Evolutionary conservation across 2,113 vertebrate genomes (phyloP), one percentile per base, ranked within the genome.

Genomic region (Propithecus coquereli): DNA sequence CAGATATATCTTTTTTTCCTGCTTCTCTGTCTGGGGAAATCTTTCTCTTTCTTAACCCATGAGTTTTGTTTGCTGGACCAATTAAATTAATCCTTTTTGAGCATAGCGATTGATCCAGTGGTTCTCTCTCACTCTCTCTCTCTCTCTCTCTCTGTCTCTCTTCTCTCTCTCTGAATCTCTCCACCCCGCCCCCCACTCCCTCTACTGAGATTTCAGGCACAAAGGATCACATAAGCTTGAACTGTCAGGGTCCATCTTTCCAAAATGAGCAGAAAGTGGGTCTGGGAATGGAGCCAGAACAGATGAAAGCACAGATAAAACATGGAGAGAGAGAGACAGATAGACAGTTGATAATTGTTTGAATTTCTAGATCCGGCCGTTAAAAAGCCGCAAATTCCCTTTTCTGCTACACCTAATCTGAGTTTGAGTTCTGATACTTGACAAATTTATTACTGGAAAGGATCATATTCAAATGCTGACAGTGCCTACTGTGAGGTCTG

Each of bases 391-490:
- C 45, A 81, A 37, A 40, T 47, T 57, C 13, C 20, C 63, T 88
- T 95, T 80, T 59, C 54, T 85, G 32, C 11, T 3, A 1, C 61
- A 43, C 23, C 27, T 73, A 54, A 59, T 66, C 92, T 61, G 84
- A 90, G 25, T 95, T 66, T 93, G 25, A 43, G 34, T 84, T 87
- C 89, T 86, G 22, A 65, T 27, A 57, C 59, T 52, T 32, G 17
- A 92, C 37, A 92, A 47, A 74, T 16, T 94, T 87, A 34, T 91
- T 90, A 83, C 70, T 92, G 54, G 86, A 81, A 92, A 96, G 54
- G 50, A 81, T 92, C 63, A 20, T 59, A 82, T 27, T 40, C 47
- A 65, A 59, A 77, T 25, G 10, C 32, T 77, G 80, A 77, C 71
- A 47, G 68, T 66, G 45, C 18, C 52, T 85, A 84, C 1, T 8